Evolutionary conservation across 2,113 vertebrate species (phyloP).

Genomic region (Dasyprocta punctata): DNA sequence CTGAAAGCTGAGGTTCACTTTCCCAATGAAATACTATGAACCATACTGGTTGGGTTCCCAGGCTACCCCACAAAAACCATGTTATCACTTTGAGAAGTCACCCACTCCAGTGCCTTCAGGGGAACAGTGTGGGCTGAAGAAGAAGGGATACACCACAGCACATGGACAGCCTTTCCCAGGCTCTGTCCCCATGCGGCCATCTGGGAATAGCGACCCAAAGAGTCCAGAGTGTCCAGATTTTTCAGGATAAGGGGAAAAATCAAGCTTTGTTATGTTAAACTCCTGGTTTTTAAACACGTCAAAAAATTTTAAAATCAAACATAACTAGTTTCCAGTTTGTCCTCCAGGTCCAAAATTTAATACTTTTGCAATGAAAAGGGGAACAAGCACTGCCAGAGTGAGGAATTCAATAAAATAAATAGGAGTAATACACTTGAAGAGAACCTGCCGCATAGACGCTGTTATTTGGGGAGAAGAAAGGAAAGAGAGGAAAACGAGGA

Average conservation of each 20-base stretch:
- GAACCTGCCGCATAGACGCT: background rate
- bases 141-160: background rate
- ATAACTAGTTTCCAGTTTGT: background rate
- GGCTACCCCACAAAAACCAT: conserved; percentile 32
- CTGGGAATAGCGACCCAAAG: background rate
- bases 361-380: background rate
- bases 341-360: background rate
- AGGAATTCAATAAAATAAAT: background rate
- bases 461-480: background rate
- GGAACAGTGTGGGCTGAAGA: rapidly evolving
- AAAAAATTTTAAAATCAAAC: background rate
- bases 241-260: background rate
- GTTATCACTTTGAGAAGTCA: background rate
- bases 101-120: background rate
- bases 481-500: background rate
- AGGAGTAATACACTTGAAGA: background rate
- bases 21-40: background rate
- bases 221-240: background rate
- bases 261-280: background rate
- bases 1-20: conserved; percentile 29
- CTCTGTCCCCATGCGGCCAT: background rate
- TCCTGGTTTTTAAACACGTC: conserved; percentile 1
- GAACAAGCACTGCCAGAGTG: background rate
- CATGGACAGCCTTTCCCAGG: background rate
- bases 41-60: background rate